phyloP scores from a whole-genome alignment of 1,140 invertebrate species.

The Pollicipes pollicipes region DNA sequence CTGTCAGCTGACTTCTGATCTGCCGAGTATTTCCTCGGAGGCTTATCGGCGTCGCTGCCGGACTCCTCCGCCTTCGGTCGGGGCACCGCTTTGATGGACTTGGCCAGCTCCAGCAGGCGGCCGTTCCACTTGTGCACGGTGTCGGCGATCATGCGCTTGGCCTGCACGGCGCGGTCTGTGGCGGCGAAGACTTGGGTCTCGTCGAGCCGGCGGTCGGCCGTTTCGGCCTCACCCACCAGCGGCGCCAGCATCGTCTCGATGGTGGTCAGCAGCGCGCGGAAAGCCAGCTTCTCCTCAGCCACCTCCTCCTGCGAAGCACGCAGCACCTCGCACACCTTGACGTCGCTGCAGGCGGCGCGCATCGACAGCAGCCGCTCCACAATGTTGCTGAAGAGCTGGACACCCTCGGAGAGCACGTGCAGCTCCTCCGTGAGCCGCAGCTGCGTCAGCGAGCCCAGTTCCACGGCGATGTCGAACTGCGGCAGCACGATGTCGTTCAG shows the following conservation, averaged over 20 bases:
- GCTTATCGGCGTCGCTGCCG: background rate
- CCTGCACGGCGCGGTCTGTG: background rate
- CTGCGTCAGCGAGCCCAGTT: background rate
- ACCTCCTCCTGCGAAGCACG: background rate
- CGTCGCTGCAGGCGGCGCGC: background rate
- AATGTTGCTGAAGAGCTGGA: background rate
- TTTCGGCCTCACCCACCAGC: background rate
- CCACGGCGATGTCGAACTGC: background rate
- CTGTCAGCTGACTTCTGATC: background rate
- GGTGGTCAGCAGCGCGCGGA: background rate
- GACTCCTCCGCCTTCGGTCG: background rate
- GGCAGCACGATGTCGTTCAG: slow-evolving; percentile 1
- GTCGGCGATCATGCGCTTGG: background rate
- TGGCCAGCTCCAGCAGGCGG: background rate
- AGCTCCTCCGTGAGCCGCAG: background rate
- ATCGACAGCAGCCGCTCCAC: background rate
- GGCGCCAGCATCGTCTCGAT: background rate
- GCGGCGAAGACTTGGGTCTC: background rate
- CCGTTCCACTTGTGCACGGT: background rate
- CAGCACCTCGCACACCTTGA: background rate
- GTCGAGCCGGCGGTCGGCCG: background rate
- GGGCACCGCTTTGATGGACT: background rate
- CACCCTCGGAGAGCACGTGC: background rate
- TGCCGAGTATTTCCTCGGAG: background rate
- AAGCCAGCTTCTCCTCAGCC: background rate